Evolutionary conservation across 2,113 vertebrate species (phyloP), one percentile per base, ranked within the genome.

Genomic region (Peromyscus californicus): DNA sequence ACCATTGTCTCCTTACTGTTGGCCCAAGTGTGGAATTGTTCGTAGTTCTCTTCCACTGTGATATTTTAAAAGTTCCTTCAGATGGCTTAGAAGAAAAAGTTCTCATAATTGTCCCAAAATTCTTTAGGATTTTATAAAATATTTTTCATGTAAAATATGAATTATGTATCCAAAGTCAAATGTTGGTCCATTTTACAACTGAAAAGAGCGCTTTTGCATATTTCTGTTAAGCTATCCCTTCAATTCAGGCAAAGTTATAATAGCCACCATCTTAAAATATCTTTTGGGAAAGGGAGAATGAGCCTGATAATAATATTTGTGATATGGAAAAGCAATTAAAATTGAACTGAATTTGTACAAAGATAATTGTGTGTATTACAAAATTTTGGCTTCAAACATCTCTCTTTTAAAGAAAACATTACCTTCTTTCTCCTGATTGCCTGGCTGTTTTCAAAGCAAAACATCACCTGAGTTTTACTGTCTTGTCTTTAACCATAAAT

Each of bases 401-500:
- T 93, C 42, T 45, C 95, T 86, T 79, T 91, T 19, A 96, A 84
- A 86, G 63, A 96, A 94, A 92, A 75, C 70, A 86, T 96, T 75
- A 54, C 39, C 1, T 96, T 94, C 61, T 93, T 95, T 36, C 39
- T 95, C 39, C n/a, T 94, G 31, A 16, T 63, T 94, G 61, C 61
- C 76, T 45, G 59, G 26, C 17, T 65, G 7, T 87, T 97, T 95
- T 95, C 90, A 96, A 94, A 87, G 69, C 48, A 79, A 48, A 91
- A 12, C 51, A 33, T 90, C 5, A 0, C 24, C 93, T 83, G 72
- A 74, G n/a, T 83, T 93, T 93, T 90, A 87, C 72, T 31, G 39
- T n/a, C 63, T 91, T 91, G 80, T 86, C 69, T 93, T 63, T 92
- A 85, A 90, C 70, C 70, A 57, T 82, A 93, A 92, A 89, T 96